Base-by-base conservation (phyloP, 2,888 invertebrate genomes). In the Pantelozetes paolii region DNA sequence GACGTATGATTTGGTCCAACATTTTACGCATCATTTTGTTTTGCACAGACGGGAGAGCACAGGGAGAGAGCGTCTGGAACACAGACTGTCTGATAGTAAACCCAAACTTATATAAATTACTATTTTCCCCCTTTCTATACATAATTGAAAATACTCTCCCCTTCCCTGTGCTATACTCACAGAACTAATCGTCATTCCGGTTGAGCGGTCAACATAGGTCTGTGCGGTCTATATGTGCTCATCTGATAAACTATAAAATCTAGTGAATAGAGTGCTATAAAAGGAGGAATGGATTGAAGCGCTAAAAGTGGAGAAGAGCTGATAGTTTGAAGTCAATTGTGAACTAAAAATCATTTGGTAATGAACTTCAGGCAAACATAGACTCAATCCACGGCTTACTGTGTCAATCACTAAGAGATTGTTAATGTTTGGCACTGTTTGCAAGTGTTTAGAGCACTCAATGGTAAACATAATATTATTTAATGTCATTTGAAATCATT, bases 11-110 rank as follows among this genome's bases (percentile, higher is more conserved):
- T 36, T 36, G 36, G 23, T 23, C 40, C 23, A 42, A 40, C 36
- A 67, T 67, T 67, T 67, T 67, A 67, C 40, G 67, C 67, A 67
- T 40, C 67, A 67, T 67, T 67, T 62, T 62, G 62, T 62, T 26
- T 54, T 23, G 59, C 30, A n/a, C 9, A 62, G 62, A 62, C 62
- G 32, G 62, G 32, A 62, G 62, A n/a, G 54, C 54, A 26, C 20
- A 54, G 54, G 20, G 54, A 54, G 20, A 23, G 11, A 20, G 11
- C 11, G 62, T 36, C 36, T 36, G 36, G n/a, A n/a, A n/a, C 36
- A 62, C n/a, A 32, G 32, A 32, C 32, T 62, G 62, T 20, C 6
- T 11, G 36, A n/a, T n/a, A n/a, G 23, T 26, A 62, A 28, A 62
- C 62, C 11, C 30, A 30, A 59, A 59, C 59, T 59, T 59, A 59